These are phyloP conservation scores for Podabrus alpinus DNA, from an alignment of 2,888 invertebrate genomes.

Conservation along the genomic window DNA sequence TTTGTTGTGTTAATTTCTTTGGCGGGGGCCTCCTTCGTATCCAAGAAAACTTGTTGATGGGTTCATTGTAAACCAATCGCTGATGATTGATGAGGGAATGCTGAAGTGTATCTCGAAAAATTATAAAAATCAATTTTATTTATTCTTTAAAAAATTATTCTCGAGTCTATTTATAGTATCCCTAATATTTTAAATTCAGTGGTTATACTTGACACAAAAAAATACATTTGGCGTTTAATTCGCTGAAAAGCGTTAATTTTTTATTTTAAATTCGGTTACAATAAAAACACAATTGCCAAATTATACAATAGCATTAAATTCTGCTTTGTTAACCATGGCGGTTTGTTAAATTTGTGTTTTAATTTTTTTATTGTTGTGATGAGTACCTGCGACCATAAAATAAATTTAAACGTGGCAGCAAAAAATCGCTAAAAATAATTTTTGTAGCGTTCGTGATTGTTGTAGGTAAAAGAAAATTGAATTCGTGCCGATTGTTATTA, in stretches of 20 bases:
- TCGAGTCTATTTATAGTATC: too few relatives aligned
- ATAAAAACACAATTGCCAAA: not conserved
- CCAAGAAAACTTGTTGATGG: too few relatives aligned
- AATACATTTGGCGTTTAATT: not conserved
- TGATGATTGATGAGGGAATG: too few relatives aligned
- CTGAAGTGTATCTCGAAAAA: too few relatives aligned
- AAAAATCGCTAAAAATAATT: not conserved
- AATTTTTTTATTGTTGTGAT: not conserved
- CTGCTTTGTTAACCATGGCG: not conserved
- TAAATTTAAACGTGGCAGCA: not conserved
- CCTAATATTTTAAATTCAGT: not conserved
- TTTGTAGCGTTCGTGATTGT: not conserved
- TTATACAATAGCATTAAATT: not conserved
- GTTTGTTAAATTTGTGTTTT: not conserved
- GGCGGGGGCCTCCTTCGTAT: too few relatives aligned
- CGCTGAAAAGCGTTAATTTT: not conserved
- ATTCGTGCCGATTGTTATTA: not conserved
- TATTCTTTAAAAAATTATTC: too few relatives aligned
- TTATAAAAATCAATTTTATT: too few relatives aligned
- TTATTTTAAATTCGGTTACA: not conserved
- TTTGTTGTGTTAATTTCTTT: too few relatives aligned
- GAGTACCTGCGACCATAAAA: not conserved
- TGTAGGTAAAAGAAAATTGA: not conserved
- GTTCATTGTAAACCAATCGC: too few relatives aligned
- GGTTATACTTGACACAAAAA: not conserved